Percentiles rank a stretch among this genome's conserved stretches.
phyloP scores from a whole-genome alignment of 2,113 vertebrate species.

The Cromileptes altivelis region DNA sequence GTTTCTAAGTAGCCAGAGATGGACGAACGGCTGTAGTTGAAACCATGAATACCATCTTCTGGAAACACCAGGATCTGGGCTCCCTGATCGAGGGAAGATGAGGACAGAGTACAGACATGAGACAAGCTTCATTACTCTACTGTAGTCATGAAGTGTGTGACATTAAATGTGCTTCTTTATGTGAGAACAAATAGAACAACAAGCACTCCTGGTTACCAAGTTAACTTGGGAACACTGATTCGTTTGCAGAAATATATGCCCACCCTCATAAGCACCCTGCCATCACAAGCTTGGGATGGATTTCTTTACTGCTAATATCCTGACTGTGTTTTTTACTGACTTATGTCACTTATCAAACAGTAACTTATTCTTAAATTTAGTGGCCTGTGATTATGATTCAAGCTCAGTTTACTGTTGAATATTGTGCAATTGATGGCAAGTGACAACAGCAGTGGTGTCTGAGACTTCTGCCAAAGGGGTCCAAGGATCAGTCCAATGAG shows the following conservation, averaged over 20 bases:
- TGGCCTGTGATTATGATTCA: neutral
- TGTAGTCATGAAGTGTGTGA: neutral
- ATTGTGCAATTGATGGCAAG: neutral
- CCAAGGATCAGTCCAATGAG: neutral
- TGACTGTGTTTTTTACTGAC: too few species aligned
- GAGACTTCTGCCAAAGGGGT: neutral
- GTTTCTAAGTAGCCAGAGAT: constrained; percentile 90
- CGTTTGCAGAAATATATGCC: too few species aligned
- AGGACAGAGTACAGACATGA: neutral
- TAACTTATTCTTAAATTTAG: too few species aligned
- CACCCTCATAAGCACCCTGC: too few species aligned
- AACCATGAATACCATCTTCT: constrained; percentile 95
- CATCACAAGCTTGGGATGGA: too few species aligned
- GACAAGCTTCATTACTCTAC: neutral
- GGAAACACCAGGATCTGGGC: constrained; percentile 97
- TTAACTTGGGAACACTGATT: too few species aligned
- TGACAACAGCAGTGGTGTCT: neutral
- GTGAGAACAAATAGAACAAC: too few species aligned
- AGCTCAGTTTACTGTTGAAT: too few species aligned
- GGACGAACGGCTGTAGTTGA: constrained; percentile 92
- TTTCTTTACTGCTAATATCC: too few species aligned
- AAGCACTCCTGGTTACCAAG: too few species aligned
- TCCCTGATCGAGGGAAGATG: constrained; percentile 80
- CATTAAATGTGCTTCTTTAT: too few species aligned
- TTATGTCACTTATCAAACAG: too few species aligned